A percentile compares a stretch with the other conserved stretches of the same genome.
These are phyloP conservation scores for Synanthedon myopaeformis DNA, from an alignment of 2,888 invertebrate species.

Conservation along the genomic window DNA sequence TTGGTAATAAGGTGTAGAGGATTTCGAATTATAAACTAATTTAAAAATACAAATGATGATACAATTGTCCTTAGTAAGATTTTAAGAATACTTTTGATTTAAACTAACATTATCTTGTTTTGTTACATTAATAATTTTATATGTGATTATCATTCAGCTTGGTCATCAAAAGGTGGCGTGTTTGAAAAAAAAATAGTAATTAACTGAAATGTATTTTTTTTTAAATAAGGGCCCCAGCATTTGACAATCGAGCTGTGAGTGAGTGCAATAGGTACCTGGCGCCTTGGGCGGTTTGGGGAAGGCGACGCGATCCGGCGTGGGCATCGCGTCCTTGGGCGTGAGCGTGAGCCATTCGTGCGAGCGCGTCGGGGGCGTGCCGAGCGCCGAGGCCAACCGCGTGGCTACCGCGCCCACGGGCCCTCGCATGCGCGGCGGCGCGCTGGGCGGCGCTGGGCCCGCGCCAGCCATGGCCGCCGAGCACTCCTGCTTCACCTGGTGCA, in stretches of 20 bases:
- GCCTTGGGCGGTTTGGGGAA: conserved; percentile 94
- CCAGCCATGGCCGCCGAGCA: conserved; percentile 74
- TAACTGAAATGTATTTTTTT: too few species aligned
- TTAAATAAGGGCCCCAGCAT: background rate
- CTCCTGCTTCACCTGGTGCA: conserved; percentile 87
- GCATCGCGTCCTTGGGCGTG: conserved; percentile 81
- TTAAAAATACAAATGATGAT: too few species aligned
- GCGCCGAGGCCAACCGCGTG: conserved; percentile 45
- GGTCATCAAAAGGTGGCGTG: too few species aligned
- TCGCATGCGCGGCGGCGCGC: conserved; percentile 27
- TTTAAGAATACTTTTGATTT: too few species aligned
- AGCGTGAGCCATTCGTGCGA: conserved; percentile 79
- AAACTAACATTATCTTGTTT: too few species aligned
- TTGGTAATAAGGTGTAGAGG: too few species aligned
- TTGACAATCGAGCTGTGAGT: background rate
- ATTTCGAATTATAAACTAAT: too few species aligned
- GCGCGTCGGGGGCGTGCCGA: conserved; percentile 48
- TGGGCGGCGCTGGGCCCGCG: conserved; percentile 59
- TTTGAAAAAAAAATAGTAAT: too few species aligned
- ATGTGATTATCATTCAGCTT: too few species aligned
- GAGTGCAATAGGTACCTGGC: conserved; percentile 65
- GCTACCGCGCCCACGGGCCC: conserved; percentile 54
- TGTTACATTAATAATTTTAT: too few species aligned
- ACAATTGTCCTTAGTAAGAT: too few species aligned
- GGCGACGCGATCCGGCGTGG: conserved; percentile 82